Conservation (phyloP, 2,797 vertebrate genomes). For the Dermochelys coriacea region DNA sequence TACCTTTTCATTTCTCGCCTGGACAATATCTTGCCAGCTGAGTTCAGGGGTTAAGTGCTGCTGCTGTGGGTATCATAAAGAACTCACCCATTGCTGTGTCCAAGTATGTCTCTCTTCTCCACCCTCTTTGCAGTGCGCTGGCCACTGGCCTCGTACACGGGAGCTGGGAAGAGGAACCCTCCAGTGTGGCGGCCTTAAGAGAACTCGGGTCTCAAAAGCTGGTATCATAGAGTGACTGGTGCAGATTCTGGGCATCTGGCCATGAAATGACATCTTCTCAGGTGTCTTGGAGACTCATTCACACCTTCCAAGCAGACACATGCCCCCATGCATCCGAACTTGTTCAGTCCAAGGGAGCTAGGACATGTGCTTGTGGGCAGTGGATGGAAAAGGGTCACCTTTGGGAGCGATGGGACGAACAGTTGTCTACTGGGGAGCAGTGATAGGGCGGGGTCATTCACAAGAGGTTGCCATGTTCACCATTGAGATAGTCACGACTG, state of each 20-base stretch:
- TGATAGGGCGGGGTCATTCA: too few species aligned
- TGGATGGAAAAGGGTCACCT: rapidly evolving
- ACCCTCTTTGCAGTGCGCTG: not conserved
- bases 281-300: not conserved
- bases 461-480: not conserved
- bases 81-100: not conserved
- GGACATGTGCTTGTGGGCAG: not conserved
- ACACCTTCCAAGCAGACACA: not conserved
- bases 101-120: not conserved
- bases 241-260: not conserved
- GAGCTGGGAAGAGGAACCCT: not conserved
- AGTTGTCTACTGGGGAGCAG: rapidly evolving
- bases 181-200: not conserved
- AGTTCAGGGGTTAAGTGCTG: not conserved
- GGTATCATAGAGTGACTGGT: not conserved
- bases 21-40: not conserved
- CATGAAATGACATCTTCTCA: not conserved
- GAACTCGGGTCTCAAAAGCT: not conserved
- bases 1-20: not conserved
- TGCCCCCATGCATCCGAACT: not conserved
- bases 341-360: too few species aligned
- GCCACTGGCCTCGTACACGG: not conserved
- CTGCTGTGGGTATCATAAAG: not conserved
- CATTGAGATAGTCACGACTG: not conserved
- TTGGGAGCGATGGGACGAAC: rapidly evolving